Evolutionary conservation across 2,888 invertebrate species (phyloP).

Genomic region (Autographa pulchrina): DNA sequence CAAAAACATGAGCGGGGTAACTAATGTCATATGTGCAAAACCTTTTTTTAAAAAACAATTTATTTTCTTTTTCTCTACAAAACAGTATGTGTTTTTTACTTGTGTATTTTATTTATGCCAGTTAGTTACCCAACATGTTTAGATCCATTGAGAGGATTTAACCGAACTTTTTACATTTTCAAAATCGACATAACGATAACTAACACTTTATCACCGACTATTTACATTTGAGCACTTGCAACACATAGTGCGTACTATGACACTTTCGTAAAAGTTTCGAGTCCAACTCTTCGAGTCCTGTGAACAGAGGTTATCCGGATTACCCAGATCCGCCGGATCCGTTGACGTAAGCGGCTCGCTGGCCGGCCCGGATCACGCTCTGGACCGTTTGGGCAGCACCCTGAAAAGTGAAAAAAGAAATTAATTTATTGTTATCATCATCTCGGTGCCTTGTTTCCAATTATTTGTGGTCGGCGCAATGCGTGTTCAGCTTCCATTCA

Average conservation of each 20-base stretch:
- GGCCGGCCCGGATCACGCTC: slow-evolving; percentile 90
- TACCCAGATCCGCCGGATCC: slow-evolving; percentile 82
- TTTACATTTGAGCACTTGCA: slow-evolving; percentile 84
- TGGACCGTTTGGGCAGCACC: slow-evolving; percentile 93
- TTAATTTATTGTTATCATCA: background rate
- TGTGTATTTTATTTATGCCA: background rate
- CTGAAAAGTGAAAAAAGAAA: slow-evolving; percentile 81
- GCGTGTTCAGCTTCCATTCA: too few relatives aligned
- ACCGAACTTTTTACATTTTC: slow-evolving; percentile 50
- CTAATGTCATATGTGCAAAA: background rate
- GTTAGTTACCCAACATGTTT: slow-evolving; percentile 39
- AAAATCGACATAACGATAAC: slow-evolving; percentile 54
- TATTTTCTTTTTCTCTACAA: background rate
- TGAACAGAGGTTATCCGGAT: slow-evolving; percentile 68
- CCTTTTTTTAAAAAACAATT: background rate
- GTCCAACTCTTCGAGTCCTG: slow-evolving; percentile 64
- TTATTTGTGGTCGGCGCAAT: too few relatives aligned
- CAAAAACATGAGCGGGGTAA: slow-evolving; percentile 41
- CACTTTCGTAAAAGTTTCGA: slow-evolving; percentile 86
- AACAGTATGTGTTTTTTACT: background rate
- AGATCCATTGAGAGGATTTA: slow-evolving; percentile 50
- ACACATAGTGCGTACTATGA: slow-evolving; percentile 88
- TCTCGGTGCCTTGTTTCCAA: too few relatives aligned
- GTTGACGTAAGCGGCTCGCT: slow-evolving; percentile 83
- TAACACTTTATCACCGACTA: slow-evolving; percentile 62